Percentiles rank a stretch among this genome's conserved stretches.
Conservation (phyloP, 2,888 invertebrate genomes). For the Netelia fuscicornis region DNA sequence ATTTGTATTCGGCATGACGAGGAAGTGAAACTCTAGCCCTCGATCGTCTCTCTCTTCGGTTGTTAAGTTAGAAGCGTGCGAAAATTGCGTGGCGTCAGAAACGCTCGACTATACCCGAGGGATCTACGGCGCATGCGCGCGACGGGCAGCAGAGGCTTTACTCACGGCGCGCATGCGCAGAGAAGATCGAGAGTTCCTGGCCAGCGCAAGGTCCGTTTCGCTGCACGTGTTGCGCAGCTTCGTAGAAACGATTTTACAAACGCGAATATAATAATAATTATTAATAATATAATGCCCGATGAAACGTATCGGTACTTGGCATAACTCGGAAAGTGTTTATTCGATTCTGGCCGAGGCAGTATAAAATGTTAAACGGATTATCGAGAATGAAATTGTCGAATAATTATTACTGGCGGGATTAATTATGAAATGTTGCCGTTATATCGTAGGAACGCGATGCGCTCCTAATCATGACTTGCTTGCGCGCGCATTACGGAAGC, state of each 20-base stretch:
- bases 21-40: conserved; percentile 76
- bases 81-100: conserved; percentile 71
- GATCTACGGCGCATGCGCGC: conserved; percentile 42
- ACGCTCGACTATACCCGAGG: neutral
- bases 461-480: conserved; percentile 30
- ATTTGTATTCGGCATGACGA: conserved; percentile 76
- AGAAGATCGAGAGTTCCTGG: conserved; percentile 44
- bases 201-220: neutral
- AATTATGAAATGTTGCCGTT: conserved; percentile 38
- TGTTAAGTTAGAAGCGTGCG: conserved; percentile 74
- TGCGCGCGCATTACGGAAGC: conserved; percentile 37
- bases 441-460: conserved; percentile 17
- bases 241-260: neutral
- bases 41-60: conserved; percentile 63
- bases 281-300: neutral
- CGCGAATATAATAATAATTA: neutral
- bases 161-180: conserved; percentile 46
- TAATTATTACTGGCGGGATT: conserved; percentile 16
- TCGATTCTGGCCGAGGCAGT: neutral
- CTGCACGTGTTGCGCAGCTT: neutral
- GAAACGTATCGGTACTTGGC: neutral
- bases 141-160: conserved; percentile 26
- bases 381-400: neutral
- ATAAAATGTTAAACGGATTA: neutral
- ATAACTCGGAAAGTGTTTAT: neutral